These are phyloP conservation scores for Amblyopsis rosae DNA, from an alignment of 2,113 vertebrate species.

Conservation along the genomic window DNA sequence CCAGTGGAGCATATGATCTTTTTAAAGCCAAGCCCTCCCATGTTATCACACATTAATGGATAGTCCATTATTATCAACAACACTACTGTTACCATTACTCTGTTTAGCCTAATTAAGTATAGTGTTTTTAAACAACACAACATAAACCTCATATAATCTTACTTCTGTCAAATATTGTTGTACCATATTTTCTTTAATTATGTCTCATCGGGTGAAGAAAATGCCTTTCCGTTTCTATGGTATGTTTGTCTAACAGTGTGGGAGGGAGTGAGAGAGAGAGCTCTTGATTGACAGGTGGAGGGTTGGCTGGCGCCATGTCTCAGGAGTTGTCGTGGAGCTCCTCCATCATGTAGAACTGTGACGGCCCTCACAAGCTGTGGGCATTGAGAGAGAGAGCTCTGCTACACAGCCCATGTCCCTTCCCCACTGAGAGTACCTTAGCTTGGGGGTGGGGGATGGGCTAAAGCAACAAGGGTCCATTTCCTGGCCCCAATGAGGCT, in stretches of 20 bases:
- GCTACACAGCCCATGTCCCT: slow-evolving; percentile 5
- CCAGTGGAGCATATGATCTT: slow-evolving; percentile 55
- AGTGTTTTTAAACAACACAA: slow-evolving; percentile 46
- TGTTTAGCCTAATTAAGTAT: slow-evolving; percentile 36
- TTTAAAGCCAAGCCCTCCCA: slow-evolving; percentile 62
- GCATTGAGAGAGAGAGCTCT: slow-evolving; percentile 8
- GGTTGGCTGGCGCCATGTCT: slow-evolving; percentile 57
- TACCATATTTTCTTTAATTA: slow-evolving; percentile 35
- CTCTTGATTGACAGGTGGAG: slow-evolving; percentile 48
- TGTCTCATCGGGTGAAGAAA: slow-evolving; percentile 6
- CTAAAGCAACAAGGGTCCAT: slow-evolving; percentile 73
- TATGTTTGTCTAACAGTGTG: slow-evolving; percentile 40
- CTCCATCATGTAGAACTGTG: slow-evolving; percentile 29
- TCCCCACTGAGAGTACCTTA: slow-evolving; percentile 71
- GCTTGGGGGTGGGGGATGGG: slow-evolving; percentile 72
- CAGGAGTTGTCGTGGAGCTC: slow-evolving; percentile 69
- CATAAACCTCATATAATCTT: slow-evolving; percentile 31
- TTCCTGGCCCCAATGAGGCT: slow-evolving; percentile 88
- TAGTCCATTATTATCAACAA: slow-evolving; percentile 5
- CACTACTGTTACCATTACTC: not conserved
- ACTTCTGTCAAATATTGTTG: slow-evolving; percentile 39
- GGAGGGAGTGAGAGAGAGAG: slow-evolving; percentile 14
- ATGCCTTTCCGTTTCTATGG: not conserved
- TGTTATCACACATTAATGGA: slow-evolving; percentile 48
- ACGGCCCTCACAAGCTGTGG: slow-evolving; percentile 1